Conservation (phyloP, 2,888 invertebrate species). For the Dioctria rufipes region DNA sequence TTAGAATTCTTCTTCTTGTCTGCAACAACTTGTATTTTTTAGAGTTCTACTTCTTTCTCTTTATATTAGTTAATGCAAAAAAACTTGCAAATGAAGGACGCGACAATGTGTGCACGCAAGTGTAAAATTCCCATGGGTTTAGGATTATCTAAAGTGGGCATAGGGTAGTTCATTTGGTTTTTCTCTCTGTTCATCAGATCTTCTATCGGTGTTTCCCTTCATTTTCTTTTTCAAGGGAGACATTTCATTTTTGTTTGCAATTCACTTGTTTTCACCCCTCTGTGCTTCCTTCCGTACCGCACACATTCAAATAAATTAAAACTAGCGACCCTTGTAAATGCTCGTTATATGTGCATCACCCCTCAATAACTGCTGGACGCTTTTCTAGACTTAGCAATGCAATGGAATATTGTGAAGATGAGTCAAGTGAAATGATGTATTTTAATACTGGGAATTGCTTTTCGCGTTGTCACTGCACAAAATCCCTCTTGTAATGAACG, state of each 20-base stretch:
- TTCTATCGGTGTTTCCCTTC: neutral
- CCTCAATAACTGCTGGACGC: neutral
- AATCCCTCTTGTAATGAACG: neutral
- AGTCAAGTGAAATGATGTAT: constrained; percentile 24
- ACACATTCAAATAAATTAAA: constrained; percentile 50
- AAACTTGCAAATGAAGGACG: constrained; percentile 23
- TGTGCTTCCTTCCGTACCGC: constrained; percentile 13
- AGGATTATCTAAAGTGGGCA: constrained; percentile 45
- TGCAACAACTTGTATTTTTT: constrained; percentile 36
- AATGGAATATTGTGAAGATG: neutral
- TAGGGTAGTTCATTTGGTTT: constrained; percentile 25
- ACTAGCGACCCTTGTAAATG: constrained; percentile 49
- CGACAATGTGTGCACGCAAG: constrained; percentile 49
- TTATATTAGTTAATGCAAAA: neutral
- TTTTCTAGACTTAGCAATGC: neutral
- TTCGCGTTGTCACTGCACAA: constrained; percentile 13
- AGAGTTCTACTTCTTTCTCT: neutral
- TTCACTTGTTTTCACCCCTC: neutral
- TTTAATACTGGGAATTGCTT: constrained; percentile 4
- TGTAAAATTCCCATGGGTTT: constrained; percentile 52
- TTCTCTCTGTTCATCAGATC: neutral
- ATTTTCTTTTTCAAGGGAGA: neutral
- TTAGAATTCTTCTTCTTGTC: constrained; percentile 30
- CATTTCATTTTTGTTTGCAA: constrained; percentile 13
- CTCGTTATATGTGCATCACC: constrained; percentile 24